A percentile compares a stretch with the other conserved stretches of the same genome.
phyloP scores from a whole-genome alignment of 2,113 vertebrate genomes.

The Phalacrocorax carbo region DNA sequence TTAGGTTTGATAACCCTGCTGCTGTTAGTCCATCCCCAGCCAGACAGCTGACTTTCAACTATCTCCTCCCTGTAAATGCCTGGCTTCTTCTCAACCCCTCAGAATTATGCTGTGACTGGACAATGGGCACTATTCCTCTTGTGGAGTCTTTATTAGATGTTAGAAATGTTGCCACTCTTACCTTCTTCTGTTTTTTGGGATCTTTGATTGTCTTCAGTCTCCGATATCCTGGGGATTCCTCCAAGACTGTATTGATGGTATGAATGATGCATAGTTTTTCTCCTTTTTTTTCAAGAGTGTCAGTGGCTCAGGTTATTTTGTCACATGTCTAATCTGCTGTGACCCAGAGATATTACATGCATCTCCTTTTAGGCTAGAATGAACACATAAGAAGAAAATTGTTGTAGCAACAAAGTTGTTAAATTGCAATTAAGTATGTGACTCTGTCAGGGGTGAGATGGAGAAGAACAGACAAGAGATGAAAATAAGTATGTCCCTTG shows the following conservation, averaged over 20 bases:
- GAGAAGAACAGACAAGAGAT: background rate
- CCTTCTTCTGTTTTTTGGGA: constrained; percentile 85
- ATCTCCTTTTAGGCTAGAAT: background rate
- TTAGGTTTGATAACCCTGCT: constrained; percentile 97
- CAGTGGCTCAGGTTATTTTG: background rate
- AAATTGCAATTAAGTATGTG: background rate
- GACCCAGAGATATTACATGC: background rate
- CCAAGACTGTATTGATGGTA: constrained; percentile 95
- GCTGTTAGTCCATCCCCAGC: constrained; percentile 91
- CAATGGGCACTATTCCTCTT: constrained; percentile 97
- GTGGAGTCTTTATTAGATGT: constrained; percentile 90
- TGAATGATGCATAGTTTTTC: constrained; percentile 20
- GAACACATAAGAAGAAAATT: background rate
- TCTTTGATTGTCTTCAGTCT: constrained; percentile 86
- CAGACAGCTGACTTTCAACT: constrained; percentile 96
- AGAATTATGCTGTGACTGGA: constrained; percentile 98
- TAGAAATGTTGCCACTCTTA: constrained; percentile 89
- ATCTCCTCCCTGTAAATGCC: constrained; percentile 94
- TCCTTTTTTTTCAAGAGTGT: background rate
- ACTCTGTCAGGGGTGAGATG: background rate
- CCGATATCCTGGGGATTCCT: constrained; percentile 84
- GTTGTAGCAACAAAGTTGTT: background rate
- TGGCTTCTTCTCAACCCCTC: constrained; percentile 96
- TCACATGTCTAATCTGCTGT: background rate
- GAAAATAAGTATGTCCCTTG: background rate